A percentile compares a stretch with the other conserved stretches of the same genome.
These are phyloP conservation scores for Xylocopa sonorina DNA, from an alignment of 1,140 invertebrate species.

Conservation along the genomic window DNA sequence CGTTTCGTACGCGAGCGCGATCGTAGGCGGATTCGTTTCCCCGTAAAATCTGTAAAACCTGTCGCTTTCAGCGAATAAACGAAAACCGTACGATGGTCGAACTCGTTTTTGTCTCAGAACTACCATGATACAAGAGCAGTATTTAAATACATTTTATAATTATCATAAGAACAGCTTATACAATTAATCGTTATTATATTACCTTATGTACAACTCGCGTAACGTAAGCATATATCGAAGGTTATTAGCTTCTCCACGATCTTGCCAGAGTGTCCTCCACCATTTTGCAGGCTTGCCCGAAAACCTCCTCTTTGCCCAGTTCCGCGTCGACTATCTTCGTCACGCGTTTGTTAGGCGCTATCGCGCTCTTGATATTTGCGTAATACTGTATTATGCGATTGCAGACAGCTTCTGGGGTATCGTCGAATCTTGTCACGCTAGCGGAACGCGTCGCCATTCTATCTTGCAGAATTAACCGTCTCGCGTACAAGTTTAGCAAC, in stretches of 20 bases:
- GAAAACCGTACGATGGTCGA: not conserved
- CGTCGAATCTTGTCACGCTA: constrained; percentile 55
- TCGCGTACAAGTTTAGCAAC: constrained; percentile 58
- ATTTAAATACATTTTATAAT: not conserved
- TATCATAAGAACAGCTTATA: not conserved
- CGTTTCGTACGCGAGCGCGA: not conserved
- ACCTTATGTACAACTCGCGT: not conserved
- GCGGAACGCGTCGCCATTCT: constrained; percentile 43
- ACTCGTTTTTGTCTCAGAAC: not conserved
- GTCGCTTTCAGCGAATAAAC: not conserved
- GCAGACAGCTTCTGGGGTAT: constrained; percentile 48
- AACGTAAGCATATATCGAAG: not conserved
- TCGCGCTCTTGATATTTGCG: constrained; percentile 34
- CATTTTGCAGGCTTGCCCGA: not conserved
- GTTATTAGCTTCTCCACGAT: not conserved
- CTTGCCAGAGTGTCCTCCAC: not conserved
- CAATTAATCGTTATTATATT: not conserved
- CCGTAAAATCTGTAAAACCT: not conserved
- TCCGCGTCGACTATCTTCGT: constrained; percentile 57
- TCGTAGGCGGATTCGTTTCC: not conserved
- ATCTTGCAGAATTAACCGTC: constrained; percentile 55
- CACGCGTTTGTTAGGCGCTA: constrained; percentile 53
- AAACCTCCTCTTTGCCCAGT: constrained; percentile 54
- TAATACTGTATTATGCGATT: constrained; percentile 61
- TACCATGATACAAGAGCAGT: no score